A percentile compares a stretch with the other conserved stretches of the same genome.
phyloP scores from a whole-genome alignment of 1,140 invertebrate genomes.

The Magallana angulata region DNA sequence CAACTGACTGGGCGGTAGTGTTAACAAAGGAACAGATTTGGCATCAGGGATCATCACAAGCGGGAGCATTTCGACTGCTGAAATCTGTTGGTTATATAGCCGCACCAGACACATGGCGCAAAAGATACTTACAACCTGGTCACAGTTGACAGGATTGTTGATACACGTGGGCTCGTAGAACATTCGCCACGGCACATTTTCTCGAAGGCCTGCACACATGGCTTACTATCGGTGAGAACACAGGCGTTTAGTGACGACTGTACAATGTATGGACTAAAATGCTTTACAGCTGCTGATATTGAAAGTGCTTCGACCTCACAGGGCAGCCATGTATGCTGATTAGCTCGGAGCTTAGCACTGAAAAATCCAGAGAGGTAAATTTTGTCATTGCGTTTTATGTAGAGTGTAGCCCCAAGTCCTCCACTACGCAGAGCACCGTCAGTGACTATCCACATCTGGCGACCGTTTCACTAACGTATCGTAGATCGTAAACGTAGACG shows the following conservation, averaged over 20 bases:
- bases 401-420: conserved; percentile 27
- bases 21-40: conserved; percentile 35
- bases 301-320: too few relatives aligned
- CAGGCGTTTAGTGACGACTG: conserved; percentile 34
- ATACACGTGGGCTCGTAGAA: conserved; percentile 51
- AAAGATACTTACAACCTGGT: conserved; percentile 54
- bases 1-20: conserved; percentile 47
- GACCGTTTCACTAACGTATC: too few relatives aligned
- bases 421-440: conserved; percentile 51
- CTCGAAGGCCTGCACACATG: conserved; percentile 45
- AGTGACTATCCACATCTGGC: conserved; percentile 50
- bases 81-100: not conserved
- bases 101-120: conserved; percentile 47
- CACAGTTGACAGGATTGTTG: conserved; percentile 57
- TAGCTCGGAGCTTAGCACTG: conserved; percentile 44
- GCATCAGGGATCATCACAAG: not conserved
- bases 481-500: too few relatives aligned
- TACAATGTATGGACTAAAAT: conserved; percentile 59
- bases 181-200: conserved; percentile 45
- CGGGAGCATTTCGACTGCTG: conserved; percentile 50
- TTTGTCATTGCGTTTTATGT: too few relatives aligned
- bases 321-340: too few relatives aligned
- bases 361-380: conserved; percentile 44
- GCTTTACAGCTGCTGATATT: conserved; percentile 41
- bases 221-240: conserved; percentile 49